A percentile compares a stretch with the other conserved stretches of the same genome.
Evolutionary conservation across 1,140 invertebrate genomes (phyloP).

Genomic region (Bursaphelenchus mucronatus): DNA sequence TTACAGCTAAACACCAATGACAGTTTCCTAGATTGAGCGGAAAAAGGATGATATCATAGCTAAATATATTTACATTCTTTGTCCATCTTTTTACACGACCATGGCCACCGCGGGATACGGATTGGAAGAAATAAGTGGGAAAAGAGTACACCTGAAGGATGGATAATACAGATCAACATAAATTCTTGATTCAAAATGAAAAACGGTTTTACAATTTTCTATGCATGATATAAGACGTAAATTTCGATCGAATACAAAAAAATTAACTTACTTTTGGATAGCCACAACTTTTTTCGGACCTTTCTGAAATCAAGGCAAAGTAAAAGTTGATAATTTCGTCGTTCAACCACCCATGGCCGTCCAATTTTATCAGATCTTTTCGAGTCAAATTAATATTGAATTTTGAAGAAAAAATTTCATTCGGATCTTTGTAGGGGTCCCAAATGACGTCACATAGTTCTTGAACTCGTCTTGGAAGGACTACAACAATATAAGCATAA

Average conservation of each 20-base stretch:
- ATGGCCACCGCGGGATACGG: conserved; percentile 72
- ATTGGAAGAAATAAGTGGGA: conserved; percentile 92
- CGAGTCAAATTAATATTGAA: conserved; percentile 33
- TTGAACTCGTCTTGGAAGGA: conserved; percentile 27
- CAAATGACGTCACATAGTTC: conserved; percentile 34
- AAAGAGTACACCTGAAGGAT: conserved; percentile 73
- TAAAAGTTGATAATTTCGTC: conserved; percentile 95
- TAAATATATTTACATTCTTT: conserved; percentile 80
- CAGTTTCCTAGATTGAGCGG: conserved; percentile 84
- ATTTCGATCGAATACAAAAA: too few relatives aligned
- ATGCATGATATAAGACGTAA: too few relatives aligned
- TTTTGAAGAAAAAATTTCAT: conserved; percentile 42
- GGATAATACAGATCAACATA: neutral
- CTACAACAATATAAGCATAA: conserved; percentile 26
- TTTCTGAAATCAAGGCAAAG: conserved; percentile 76
- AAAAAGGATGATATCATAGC: conserved; percentile 75
- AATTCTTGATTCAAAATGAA: conserved; percentile 60
- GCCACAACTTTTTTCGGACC: conserved; percentile 66
- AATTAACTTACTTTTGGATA: conserved; percentile 41
- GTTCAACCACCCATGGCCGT: conserved; percentile 83
- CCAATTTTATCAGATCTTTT: conserved; percentile 75
- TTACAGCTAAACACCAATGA: conserved; percentile 87
- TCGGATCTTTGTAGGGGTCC: conserved; percentile 2
- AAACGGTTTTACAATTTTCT: neutral
- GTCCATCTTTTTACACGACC: conserved; percentile 78